phyloP scores from a whole-genome alignment of 2,888 invertebrate genomes.

The Morinoia aosen region DNA sequence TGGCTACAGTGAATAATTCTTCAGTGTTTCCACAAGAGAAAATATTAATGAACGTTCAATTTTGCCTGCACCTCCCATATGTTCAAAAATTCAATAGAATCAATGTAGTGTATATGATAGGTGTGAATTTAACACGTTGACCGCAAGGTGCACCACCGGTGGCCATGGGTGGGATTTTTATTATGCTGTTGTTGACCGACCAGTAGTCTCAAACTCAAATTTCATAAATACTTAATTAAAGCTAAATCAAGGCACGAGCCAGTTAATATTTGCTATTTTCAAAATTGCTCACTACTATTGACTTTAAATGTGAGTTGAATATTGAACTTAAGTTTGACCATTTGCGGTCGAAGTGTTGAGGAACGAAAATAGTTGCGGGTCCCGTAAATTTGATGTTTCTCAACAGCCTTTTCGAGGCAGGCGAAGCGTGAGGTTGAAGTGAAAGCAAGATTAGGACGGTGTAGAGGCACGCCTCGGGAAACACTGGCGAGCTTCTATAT shows the following conservation, averaged over 20 bases:
- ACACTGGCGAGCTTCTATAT: neutral
- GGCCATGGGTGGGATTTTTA: too few species aligned
- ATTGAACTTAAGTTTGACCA: too few species aligned
- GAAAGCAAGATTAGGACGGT: neutral
- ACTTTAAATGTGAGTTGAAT: too few species aligned
- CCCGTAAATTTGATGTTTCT: neutral
- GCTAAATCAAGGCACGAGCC: too few species aligned
- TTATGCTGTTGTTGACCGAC: too few species aligned
- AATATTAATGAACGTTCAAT: neutral
- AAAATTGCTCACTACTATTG: too few species aligned
- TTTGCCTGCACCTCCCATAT: neutral
- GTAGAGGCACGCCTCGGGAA: neutral
- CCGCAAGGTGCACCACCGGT: too few species aligned
- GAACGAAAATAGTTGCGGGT: neutral
- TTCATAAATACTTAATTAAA: too few species aligned
- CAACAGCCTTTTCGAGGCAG: neutral
- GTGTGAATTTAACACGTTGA: too few species aligned
- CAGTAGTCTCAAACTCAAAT: too few species aligned
- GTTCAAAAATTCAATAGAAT: neutral
- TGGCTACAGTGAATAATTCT: neutral
- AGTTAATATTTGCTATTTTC: too few species aligned
- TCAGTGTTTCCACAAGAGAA: neutral
- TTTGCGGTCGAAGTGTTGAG: neutral
- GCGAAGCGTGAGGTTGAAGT: neutral
- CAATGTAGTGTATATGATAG: too few species aligned